These are phyloP conservation scores for Pelecanus crispus DNA, from an alignment of 2,113 vertebrate genomes.

Conservation along the genomic window DNA sequence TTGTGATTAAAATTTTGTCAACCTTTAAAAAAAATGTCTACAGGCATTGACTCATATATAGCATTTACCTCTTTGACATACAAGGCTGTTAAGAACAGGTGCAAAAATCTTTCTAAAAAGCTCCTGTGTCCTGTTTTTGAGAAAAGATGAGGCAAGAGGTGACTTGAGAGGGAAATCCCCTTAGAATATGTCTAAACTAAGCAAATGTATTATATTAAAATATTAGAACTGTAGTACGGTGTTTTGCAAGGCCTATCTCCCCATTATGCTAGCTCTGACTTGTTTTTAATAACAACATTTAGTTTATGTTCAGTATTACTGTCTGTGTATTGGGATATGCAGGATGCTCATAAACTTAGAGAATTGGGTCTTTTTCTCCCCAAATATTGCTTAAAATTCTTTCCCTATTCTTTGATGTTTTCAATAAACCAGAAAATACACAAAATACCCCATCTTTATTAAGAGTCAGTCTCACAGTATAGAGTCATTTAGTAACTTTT, in stretches of 20 bases:
- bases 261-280: background rate
- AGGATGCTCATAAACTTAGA: background rate
- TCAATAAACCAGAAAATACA: background rate
- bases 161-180: background rate
- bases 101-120: background rate
- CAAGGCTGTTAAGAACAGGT: background rate
- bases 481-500: background rate
- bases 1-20: constrained; percentile 27
- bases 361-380: background rate
- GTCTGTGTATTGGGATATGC: background rate
- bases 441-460: background rate
- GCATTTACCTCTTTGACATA: background rate
- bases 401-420: background rate
- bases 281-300: background rate
- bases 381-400: background rate
- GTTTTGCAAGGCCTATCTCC: background rate
- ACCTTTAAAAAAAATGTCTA: constrained; percentile 9
- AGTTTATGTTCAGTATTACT: background rate
- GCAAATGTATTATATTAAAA: background rate
- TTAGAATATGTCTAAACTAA: background rate
- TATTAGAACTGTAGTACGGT: background rate
- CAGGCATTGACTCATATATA: background rate
- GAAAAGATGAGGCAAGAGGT: background rate
- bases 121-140: background rate
- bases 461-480: background rate